A percentile compares a stretch with the other conserved stretches of the same genome.
Conservation (phyloP, 2,888 invertebrate species). For the Beris morrisii region DNA sequence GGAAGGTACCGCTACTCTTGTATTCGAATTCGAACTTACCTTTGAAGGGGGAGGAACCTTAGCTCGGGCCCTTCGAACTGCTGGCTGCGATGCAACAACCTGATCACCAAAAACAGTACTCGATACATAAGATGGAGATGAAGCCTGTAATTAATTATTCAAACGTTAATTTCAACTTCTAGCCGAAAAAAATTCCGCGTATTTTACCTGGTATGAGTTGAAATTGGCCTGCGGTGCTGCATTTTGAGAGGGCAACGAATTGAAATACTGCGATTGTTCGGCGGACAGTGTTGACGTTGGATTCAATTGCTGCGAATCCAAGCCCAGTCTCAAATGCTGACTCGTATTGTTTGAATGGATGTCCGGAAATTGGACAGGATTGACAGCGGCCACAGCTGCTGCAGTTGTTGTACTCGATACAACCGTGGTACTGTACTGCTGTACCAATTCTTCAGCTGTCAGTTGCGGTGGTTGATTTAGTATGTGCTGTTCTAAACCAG, state of each 20-base stretch:
- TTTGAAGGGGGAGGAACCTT: constrained; percentile 84
- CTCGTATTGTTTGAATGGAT: constrained; percentile 52
- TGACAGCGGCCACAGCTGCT: constrained; percentile 44
- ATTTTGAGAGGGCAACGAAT: constrained; percentile 54
- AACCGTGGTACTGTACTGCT: constrained; percentile 47
- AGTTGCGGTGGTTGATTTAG: constrained; percentile 49
- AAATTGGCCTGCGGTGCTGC: constrained; percentile 36
- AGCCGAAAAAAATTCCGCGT: not conserved
- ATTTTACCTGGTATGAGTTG: constrained; percentile 37
- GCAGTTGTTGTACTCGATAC: constrained; percentile 48
- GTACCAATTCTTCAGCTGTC: constrained; percentile 47
- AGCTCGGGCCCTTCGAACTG: constrained; percentile 64
- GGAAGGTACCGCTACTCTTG: no score
- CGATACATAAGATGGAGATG: constrained; percentile 51
- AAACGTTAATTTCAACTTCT: no score
- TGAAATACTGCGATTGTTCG: constrained; percentile 67
- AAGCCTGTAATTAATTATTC: constrained; percentile 42
- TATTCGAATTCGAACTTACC: constrained; percentile 57
- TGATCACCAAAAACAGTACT: constrained; percentile 51
- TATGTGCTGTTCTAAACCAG: constrained; percentile 56
- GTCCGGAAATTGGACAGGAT: constrained; percentile 49
- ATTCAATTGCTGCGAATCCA: constrained; percentile 56
- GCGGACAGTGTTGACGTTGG: constrained; percentile 63
- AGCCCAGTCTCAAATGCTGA: constrained; percentile 43
- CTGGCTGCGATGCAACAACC: constrained; percentile 45